Base-by-base conservation (phyloP, 2,888 invertebrate genomes). In the Trissolcus brochymenae region DNA sequence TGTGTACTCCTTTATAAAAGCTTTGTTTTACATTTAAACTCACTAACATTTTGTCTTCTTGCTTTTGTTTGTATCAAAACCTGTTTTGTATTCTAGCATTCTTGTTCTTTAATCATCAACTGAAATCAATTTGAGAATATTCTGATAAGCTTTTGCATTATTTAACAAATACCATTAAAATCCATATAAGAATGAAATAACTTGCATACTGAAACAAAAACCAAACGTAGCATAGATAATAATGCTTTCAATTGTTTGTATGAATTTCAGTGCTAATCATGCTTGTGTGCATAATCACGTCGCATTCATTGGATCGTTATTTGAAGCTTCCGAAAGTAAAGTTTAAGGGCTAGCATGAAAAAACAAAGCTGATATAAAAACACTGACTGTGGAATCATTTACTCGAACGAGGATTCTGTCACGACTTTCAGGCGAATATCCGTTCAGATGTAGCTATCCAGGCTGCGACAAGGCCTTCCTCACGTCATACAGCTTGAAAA, bases 401-500 rank as follows among this genome's bases (percentile, higher is more conserved):
- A 76, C 81, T 81, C 81, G 76, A 82, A 81, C 61, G 64, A 68
- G 75, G 65, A 75, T 75, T 74, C 57, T 75, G 59, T 76, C 56
- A 76, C 66, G 56, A 71, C 83, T 91, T 91, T 80, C 92, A 97
- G 98, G 98, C 85, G 98, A 98, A 91, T 98, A 95, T 91, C 93
- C 95, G 86, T 98, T 98, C 90, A 95, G 95, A 90, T 98, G 98
- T 90, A 92, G 94, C 46, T 95, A 96, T 89, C 93, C 94, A 77
- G 93, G 93, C 81, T 98, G 98, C 90, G 95, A 95, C 76, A 98
- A 98, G 90, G 95, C 96, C 76, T 98, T 98, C 90, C 92, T 98
- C 71, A 98, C 97, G 21, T 97, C 97, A 29, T 98, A 98, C 90
- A 97, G 97, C 90, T 90, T 98, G 80, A 97, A 97, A 91, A 97